phyloP scores from a whole-genome alignment of 1,140 invertebrate species.

The Apocrypta bakeri region DNA sequence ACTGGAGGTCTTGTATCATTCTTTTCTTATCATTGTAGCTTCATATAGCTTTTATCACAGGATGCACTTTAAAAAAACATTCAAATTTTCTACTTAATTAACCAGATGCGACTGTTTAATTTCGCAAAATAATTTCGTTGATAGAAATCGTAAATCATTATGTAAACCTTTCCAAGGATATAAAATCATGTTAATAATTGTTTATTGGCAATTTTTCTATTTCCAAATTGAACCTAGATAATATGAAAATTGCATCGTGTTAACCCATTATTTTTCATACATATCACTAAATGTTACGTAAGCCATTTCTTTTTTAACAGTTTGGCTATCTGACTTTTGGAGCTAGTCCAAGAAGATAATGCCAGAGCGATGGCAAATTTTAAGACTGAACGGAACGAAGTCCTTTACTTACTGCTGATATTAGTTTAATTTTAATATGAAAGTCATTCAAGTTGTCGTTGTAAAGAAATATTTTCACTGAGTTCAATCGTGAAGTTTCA shows the following conservation, averaged over 20 bases:
- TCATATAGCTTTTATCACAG: slow-evolving; percentile 19
- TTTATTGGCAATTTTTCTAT: too few species aligned
- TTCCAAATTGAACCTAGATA: neutral
- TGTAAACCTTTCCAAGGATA: neutral
- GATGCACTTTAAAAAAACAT: slow-evolving; percentile 18
- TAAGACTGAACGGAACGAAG: slow-evolving; percentile 33
- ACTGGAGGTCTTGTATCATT: slow-evolving; percentile 51
- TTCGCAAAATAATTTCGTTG: neutral
- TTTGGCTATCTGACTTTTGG: slow-evolving; percentile 63
- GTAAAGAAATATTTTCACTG: slow-evolving; percentile 30
- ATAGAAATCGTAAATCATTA: neutral
- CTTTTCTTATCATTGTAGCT: slow-evolving; percentile 15
- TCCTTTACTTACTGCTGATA: slow-evolving; percentile 16
- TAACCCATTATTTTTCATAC: neutral
- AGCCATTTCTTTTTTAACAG: slow-evolving; percentile 51
- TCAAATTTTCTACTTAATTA: neutral
- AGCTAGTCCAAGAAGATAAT: slow-evolving; percentile 49
- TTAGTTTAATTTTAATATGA: slow-evolving; percentile 44
- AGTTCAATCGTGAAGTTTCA: slow-evolving; percentile 14
- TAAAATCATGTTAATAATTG: neutral
- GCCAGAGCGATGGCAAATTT: slow-evolving; percentile 41
- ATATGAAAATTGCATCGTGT: slow-evolving; percentile 1
- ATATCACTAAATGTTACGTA: slow-evolving; percentile 25
- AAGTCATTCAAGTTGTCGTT: slow-evolving; percentile 38
- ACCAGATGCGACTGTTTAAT: neutral